Conservation (phyloP, 2,888 invertebrate species). For the Phalangium opilio region DNA sequence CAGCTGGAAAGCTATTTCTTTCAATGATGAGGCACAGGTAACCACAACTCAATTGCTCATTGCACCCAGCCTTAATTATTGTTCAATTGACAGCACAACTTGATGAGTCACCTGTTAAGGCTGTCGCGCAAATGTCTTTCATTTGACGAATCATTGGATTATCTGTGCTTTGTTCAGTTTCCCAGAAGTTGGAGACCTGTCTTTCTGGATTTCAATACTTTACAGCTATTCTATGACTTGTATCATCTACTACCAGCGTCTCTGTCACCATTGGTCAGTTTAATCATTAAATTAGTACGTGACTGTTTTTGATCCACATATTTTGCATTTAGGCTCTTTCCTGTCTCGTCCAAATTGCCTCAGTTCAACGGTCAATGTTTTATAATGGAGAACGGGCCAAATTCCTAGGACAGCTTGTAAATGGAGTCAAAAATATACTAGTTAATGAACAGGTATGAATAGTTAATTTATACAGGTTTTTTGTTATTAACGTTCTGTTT, state of each 20-base stretch:
- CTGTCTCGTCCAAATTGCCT: slow-evolving; percentile 88
- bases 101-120: slow-evolving; percentile 67
- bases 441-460: slow-evolving; percentile 65
- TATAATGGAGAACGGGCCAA: slow-evolving; percentile 83
- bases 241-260: slow-evolving; percentile 74
- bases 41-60: neutral
- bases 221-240: slow-evolving; percentile 89
- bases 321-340: slow-evolving; percentile 49
- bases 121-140: slow-evolving; percentile 86
- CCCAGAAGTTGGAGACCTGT: slow-evolving; percentile 94
- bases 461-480: too few relatives aligned
- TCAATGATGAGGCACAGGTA: slow-evolving; percentile 62
- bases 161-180: slow-evolving; percentile 92
- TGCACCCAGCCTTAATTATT: too few relatives aligned
- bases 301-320: neutral
- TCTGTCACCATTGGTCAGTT: slow-evolving; percentile 56
- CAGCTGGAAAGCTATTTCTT: slow-evolving; percentile 65
- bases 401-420: slow-evolving; percentile 78
- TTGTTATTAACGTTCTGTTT: too few relatives aligned
- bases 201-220: slow-evolving; percentile 77
- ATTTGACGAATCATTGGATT: slow-evolving; percentile 94
- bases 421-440: slow-evolving; percentile 79
- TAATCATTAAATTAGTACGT: neutral
- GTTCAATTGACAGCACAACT: slow-evolving; percentile 41
- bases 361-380: slow-evolving; percentile 87